Percentiles rank a stretch among this genome's conserved stretches.
These are phyloP conservation scores for Toxotes lorentzi DNA, from an alignment of 2,797 vertebrate species.

Conservation along the genomic window DNA sequence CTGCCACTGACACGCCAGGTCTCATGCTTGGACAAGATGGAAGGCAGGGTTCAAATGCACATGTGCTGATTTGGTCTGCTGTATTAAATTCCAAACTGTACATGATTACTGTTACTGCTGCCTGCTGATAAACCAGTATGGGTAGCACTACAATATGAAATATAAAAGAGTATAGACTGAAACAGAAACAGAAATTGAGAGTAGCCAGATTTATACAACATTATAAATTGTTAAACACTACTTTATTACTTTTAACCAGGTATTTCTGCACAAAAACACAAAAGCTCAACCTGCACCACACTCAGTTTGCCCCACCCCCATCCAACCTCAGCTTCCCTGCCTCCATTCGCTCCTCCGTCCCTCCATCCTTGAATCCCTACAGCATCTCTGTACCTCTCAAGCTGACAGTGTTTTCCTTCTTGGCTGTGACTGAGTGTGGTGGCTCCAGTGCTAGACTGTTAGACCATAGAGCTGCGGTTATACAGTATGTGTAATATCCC, in stretches of 20 bases:
- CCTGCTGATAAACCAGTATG: background rate
- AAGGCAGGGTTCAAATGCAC: conserved; percentile 9
- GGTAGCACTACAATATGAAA: background rate
- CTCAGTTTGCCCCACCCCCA: background rate
- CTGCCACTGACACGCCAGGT: conserved; percentile 51
- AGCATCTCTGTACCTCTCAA: conserved; percentile 19
- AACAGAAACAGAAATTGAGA: background rate
- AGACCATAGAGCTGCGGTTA: conserved; percentile 54
- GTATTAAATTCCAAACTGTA: too few species aligned
- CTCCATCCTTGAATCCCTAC: conserved; percentile 22
- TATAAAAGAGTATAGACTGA: background rate
- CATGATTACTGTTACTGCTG: background rate
- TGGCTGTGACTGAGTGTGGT: conserved; percentile 62
- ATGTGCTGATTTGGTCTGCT: background rate
- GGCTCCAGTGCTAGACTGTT: conserved; percentile 55
- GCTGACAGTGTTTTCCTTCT: conserved; percentile 45
- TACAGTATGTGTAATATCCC: conserved; percentile 59
- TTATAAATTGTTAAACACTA: background rate
- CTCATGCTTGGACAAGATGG: conserved; percentile 60
- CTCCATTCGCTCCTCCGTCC: background rate
- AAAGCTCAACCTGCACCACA: background rate
- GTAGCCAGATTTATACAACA: background rate
- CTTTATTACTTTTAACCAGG: background rate
- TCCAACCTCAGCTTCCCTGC: background rate
- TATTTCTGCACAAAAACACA: background rate